These are phyloP conservation scores for Trichosurus vulpecula DNA, from an alignment of 2,797 vertebrate genomes.

Conservation along the genomic window DNA sequence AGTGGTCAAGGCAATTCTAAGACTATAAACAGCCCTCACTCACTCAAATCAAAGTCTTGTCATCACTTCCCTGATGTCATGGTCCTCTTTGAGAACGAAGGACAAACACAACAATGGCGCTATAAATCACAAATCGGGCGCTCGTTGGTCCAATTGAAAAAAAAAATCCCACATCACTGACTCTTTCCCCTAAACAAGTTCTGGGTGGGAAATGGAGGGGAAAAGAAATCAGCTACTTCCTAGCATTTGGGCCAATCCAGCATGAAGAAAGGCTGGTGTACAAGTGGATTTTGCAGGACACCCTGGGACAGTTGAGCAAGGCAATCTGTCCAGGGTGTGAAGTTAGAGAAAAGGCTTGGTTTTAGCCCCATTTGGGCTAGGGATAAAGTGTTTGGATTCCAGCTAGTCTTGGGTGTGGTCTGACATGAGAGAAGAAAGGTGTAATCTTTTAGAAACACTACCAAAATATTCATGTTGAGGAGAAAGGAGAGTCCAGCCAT, in stretches of 20 bases:
- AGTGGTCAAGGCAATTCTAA: not conserved
- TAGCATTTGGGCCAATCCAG: not conserved
- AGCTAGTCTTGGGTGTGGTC: not conserved
- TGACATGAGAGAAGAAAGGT: conserved; percentile 9
- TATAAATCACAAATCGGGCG: not conserved
- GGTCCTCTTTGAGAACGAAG: too few relatives aligned
- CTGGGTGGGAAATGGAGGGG: not conserved
- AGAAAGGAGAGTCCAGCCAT: conserved; percentile 16
- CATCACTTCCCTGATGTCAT: too few relatives aligned
- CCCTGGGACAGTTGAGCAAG: not conserved
- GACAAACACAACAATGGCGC: too few relatives aligned
- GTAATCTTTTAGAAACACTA: conserved; percentile 35
- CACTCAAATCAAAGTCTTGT: too few relatives aligned
- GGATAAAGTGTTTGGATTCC: conserved; percentile 32
- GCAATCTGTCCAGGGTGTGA: not conserved
- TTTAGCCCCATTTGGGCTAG: conserved; percentile 20
- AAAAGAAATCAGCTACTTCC: not conserved
- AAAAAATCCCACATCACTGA: not conserved
- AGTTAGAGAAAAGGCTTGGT: conserved; percentile 17
- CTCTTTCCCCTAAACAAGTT: not conserved
- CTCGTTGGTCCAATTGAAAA: not conserved
- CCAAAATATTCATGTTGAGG: conserved; percentile 34
- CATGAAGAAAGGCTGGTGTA: not conserved
- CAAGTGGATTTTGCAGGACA: conserved; percentile 5
- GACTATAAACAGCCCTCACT: too few relatives aligned